Conservation (phyloP, 2,888 invertebrate genomes). For the Carcina quercana region DNA sequence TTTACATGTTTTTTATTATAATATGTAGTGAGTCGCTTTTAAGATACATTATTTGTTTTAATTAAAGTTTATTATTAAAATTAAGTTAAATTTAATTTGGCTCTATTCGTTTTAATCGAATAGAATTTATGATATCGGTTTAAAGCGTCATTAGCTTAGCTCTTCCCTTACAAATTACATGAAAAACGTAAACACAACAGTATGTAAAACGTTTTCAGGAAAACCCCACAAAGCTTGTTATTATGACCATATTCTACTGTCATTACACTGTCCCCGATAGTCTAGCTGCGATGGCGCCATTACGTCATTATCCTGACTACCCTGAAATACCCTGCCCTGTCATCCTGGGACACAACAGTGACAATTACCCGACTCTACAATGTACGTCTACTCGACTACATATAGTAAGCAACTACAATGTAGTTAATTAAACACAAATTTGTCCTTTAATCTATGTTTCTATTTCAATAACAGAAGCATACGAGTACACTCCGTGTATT, state of each 20-base stretch:
- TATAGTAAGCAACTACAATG: too few species aligned
- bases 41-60: too few species aligned
- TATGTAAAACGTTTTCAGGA: slow-evolving; percentile 17
- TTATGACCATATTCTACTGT: slow-evolving; percentile 28
- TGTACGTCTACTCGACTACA: too few species aligned
- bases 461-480: slow-evolving; percentile 7
- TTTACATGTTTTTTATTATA: too few species aligned
- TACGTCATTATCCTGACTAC: slow-evolving; percentile 35
- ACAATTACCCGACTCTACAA: slow-evolving; percentile 27
- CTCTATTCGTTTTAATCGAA: too few species aligned
- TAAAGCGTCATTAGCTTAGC: too few species aligned
- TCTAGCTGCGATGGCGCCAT: slow-evolving; percentile 29
- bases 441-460: not conserved
- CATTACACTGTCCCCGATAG: slow-evolving; percentile 34
- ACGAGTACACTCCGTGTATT: slow-evolving; percentile 15
- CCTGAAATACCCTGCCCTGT: slow-evolving; percentile 27
- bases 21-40: too few species aligned
- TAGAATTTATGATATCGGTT: too few species aligned
- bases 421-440: slow-evolving; percentile 1
- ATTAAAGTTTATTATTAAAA: too few species aligned
- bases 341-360: slow-evolving; percentile 23
- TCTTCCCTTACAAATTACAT: too few species aligned
- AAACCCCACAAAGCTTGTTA: slow-evolving; percentile 29
- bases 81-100: too few species aligned
- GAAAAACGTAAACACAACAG: not conserved